Percentiles rank a stretch among this genome's conserved stretches.
Evolutionary conservation across 2,113 vertebrate species (phyloP).

Genomic region (Campylorhamphus procurvoides): DNA sequence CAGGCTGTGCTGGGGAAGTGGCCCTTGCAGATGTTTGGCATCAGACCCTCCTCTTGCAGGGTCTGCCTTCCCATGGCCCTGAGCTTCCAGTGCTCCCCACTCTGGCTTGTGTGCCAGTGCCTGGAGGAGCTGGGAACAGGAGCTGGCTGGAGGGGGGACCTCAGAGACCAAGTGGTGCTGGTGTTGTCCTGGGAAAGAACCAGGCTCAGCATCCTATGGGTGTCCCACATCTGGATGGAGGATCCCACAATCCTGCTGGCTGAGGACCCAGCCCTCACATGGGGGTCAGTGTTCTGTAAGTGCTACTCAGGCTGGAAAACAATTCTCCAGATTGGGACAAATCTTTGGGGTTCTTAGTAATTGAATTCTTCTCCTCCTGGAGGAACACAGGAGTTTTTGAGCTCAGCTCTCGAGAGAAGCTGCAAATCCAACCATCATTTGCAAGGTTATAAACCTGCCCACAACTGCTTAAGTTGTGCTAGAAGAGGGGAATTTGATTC

Average conservation of each 20-base stretch:
- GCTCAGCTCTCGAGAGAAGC: neutral
- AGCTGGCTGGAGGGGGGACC: neutral
- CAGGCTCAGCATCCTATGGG: neutral
- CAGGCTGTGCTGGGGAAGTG: neutral
- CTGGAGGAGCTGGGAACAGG: neutral
- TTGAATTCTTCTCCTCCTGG: neutral
- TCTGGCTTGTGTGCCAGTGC: accelerated
- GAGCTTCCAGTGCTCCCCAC: accelerated
- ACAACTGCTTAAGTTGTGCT: neutral
- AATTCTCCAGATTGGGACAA: neutral
- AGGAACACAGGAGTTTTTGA: neutral
- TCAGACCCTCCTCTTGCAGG: neutral
- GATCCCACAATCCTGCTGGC: neutral
- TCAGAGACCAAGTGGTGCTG: neutral
- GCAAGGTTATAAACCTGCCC: neutral
- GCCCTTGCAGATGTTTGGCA: neutral
- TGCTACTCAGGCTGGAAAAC: neutral
- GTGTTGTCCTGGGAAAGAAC: neutral
- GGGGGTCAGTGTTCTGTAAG: neutral
- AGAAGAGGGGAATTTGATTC: neutral
- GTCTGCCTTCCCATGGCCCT: too few relatives aligned
- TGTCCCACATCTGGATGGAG: neutral
- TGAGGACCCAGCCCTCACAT: neutral
- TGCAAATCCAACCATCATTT: neutral
- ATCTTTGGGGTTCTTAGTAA: neutral